Evolutionary conservation across 2,113 vertebrate species (phyloP).

Genomic region (Erythrolamprus reginae): DNA sequence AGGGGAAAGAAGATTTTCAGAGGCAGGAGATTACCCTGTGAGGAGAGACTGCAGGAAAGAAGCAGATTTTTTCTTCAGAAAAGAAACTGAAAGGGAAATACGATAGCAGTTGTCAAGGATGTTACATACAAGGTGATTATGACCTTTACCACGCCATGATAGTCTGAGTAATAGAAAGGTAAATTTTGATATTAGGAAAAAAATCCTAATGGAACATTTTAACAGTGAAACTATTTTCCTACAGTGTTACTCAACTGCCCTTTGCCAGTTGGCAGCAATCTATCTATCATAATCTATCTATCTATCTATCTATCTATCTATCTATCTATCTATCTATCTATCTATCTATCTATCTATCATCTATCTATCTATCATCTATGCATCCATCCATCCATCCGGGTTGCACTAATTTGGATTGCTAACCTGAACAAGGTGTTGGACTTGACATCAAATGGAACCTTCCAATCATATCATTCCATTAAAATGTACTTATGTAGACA

Average conservation of each 20-base stretch:
- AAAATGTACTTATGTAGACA: neutral
- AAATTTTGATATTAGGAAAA: neutral
- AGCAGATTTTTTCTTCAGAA: neutral
- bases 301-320: too few species aligned
- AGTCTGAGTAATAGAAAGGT: neutral
- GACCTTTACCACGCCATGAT: neutral
- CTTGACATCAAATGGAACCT: neutral
- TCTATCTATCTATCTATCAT: too few species aligned
- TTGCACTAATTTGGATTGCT: neutral
- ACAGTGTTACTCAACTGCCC: neutral
- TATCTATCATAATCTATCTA: neutral
- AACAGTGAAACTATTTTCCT: neutral
- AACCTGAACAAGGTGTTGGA: neutral
- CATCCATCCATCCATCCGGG: neutral
- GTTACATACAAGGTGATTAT: neutral
- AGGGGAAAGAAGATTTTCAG: neutral
- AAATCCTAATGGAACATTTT: neutral
- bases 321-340: too few species aligned
- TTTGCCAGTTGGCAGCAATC: neutral
- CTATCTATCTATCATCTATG: too few species aligned
- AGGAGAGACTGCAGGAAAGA: neutral
- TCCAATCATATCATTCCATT: neutral
- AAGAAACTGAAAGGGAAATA: neutral
- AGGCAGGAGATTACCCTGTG: neutral
- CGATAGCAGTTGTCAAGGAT: neutral